Conservation (phyloP, 2,113 vertebrate species). For the Antechinus flavipes region DNA sequence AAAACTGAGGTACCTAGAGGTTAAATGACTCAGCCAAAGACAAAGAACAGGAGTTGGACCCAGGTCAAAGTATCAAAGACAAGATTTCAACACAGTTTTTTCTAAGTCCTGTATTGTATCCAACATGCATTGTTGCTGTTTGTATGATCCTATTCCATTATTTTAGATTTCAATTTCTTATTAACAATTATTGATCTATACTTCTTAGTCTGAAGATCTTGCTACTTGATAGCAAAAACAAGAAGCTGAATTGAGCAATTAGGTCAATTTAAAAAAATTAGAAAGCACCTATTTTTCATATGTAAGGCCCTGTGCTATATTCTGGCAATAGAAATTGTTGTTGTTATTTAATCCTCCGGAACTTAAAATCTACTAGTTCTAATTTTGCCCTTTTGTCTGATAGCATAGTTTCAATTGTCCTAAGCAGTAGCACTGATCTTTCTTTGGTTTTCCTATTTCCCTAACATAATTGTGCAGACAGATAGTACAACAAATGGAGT, state of each 20-base stretch:
- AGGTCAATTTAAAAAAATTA: conserved; percentile 18
- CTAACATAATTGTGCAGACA: background rate
- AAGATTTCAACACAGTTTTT: background rate
- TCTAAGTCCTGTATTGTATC: background rate
- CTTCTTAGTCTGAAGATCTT: background rate
- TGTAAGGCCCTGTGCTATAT: background rate
- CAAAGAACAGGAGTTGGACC: background rate
- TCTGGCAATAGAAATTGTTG: background rate
- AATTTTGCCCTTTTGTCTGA: background rate
- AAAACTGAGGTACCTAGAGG: background rate
- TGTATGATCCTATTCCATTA: background rate
- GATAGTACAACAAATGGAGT: background rate
- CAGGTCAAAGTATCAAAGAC: background rate
- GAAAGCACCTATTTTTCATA: background rate
- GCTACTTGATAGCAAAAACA: background rate
- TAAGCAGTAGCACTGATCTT: background rate
- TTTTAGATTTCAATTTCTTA: background rate
- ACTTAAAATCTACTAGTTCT: background rate
- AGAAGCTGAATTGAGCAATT: background rate
- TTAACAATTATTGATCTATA: background rate
- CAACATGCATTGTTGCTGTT: background rate
- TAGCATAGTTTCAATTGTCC: background rate
- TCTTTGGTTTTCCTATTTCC: background rate
- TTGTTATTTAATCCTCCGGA: background rate
- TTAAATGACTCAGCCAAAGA: background rate